These are phyloP conservation scores for Phylloscopus whistleri DNA, from an alignment of 2,113 vertebrate species.

Conservation along the genomic window DNA sequence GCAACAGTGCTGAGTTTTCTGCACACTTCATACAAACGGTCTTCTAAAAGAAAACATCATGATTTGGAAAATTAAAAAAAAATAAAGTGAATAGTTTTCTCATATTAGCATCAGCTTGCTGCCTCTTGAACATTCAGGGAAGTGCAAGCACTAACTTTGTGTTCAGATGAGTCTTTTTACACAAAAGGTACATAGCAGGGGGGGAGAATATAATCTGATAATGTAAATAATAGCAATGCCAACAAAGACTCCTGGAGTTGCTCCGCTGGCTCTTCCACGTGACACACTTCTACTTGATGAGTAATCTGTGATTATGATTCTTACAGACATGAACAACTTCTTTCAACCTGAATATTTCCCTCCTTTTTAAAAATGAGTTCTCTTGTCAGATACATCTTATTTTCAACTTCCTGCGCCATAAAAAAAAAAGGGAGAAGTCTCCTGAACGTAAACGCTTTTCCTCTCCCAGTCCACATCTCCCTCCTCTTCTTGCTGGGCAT, in stretches of 20 bases:
- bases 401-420: not conserved
- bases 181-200: not conserved
- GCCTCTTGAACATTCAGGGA: not conserved
- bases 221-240: not conserved
- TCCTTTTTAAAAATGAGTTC: not conserved
- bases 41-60: not conserved
- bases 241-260: not conserved
- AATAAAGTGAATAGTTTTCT: not conserved
- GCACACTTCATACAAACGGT: not conserved
- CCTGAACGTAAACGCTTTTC: not conserved
- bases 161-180: not conserved
- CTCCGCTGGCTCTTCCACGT: not conserved
- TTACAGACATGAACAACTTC: not conserved
- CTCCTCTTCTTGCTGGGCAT: not conserved
- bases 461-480: not conserved
- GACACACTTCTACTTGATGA: not conserved
- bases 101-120: not conserved
- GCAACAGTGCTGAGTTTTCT: constrained; percentile 59
- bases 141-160: not conserved
- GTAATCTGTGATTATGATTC: not conserved
- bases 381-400: not conserved
- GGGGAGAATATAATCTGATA: not conserved
- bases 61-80: not conserved
- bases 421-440: not conserved
- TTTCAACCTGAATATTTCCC: not conserved